phyloP scores from a whole-genome alignment of 2,797 vertebrate genomes.

The Acrocephalus scirpaceus region DNA sequence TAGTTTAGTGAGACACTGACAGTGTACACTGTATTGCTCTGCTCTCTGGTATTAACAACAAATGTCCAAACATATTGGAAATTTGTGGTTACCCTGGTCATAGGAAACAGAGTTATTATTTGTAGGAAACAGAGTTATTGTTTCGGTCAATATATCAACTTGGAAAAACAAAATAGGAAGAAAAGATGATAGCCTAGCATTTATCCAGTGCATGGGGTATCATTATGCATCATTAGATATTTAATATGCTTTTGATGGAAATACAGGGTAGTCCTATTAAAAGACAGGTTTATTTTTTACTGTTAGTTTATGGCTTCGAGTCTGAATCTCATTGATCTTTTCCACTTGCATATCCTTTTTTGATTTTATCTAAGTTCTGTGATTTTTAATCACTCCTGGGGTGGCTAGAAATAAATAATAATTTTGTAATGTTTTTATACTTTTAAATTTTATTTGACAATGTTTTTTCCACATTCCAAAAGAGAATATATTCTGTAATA shows the following conservation, averaged over 20 bases:
- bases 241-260: background rate
- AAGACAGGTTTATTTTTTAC: background rate
- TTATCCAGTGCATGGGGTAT: background rate
- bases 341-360: background rate
- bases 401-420: background rate
- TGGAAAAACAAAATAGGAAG: background rate
- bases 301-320: background rate
- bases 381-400: background rate
- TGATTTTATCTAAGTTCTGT: background rate
- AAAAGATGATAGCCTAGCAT: background rate
- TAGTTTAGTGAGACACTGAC: background rate
- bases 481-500: background rate
- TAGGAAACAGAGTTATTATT: background rate
- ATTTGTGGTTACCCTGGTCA: background rate
- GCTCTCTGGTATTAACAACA: background rate
- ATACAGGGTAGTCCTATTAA: background rate
- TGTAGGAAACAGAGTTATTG: background rate
- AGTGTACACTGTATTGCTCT: background rate
- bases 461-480: background rate
- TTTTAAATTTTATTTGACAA: rapidly evolving
- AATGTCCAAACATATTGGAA: background rate
- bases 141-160: background rate
- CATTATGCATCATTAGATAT: background rate
- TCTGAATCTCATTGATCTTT: background rate
- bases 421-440: background rate